Base-by-base conservation (phyloP, 2,888 invertebrate genomes). In the Xylota sylvarum region DNA sequence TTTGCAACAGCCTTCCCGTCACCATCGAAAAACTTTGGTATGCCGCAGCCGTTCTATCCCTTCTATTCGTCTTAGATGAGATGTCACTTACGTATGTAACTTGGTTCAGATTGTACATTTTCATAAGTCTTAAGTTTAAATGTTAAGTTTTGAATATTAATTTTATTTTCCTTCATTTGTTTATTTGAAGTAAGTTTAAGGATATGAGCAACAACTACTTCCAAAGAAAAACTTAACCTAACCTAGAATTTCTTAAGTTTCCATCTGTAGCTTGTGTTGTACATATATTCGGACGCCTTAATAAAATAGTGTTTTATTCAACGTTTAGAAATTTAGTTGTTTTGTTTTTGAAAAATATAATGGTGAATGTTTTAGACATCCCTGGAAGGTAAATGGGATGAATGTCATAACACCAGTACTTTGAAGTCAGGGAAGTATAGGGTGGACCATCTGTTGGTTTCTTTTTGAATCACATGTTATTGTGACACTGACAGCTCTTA, bases 1-100 rank as follows among this genome's bases (percentile, higher is more conserved):
- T 92, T 92, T 88, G 90, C 90, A 85, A 88, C 90, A 46, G 90
- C 91, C 56, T 92, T 92, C 81, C 89, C 90, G 1, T 91, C 91
- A 32, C 90, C 91, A 46, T 88, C 91, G 7, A 92, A 92, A 88
- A 92, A 90, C 87, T 92, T 92, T 56, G 87, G 90, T 5, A 90
- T 91, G 88, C 90, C 91, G 0, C 92, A 92, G 65, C 88, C 90
- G 5, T 89, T 89, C 60, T 90, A 90, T 83, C 89, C 88, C 10
- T 87, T 89, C 52, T 89, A 89, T 58, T 77, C 81, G 4, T 85
- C 70, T 30, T 83, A 78, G 70, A 70, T 23, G 32, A 60, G 10
- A 56, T 4, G 6, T 1, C 14, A 4, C 23, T 3, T 23, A 23
- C 23, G 23, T 23, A 23, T 3, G 23, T 23, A 23, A 62, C 9